Evolutionary conservation across 2,888 invertebrate genomes (phyloP).

Genomic region (Gerris lacustris): DNA sequence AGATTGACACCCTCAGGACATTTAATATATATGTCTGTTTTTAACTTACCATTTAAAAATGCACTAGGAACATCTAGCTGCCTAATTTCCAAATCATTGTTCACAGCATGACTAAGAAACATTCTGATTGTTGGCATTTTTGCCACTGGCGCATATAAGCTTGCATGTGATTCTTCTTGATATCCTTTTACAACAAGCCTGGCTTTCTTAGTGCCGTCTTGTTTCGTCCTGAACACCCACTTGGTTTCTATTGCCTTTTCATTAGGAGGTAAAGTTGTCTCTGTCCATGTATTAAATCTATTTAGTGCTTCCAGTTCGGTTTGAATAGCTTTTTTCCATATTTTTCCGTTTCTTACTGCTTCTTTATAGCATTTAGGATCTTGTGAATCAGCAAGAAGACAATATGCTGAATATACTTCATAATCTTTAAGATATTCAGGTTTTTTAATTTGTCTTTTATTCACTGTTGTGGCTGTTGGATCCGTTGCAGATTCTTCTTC

Average conservation of each 20-base stretch:
- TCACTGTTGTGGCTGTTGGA: background rate
- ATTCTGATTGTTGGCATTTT: constrained; percentile 19
- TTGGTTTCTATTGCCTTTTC: constrained; percentile 20
- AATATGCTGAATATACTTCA: constrained; percentile 20
- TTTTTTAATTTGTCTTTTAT: constrained; percentile 15
- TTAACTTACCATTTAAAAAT: constrained; percentile 20
- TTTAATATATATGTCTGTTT: constrained; percentile 20
- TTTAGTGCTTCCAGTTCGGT: constrained; percentile 16
- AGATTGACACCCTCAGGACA: constrained; percentile 23
- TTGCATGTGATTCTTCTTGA: constrained; percentile 13
- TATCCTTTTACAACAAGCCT: constrained; percentile 20
- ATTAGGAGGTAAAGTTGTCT: constrained; percentile 10
- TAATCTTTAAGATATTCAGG: constrained; percentile 17
- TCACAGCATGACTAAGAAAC: constrained; percentile 15
- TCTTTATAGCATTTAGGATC: constrained; percentile 9
- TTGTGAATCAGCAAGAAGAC: constrained; percentile 17
- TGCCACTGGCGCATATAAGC: constrained; percentile 19
- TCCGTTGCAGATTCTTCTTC: background rate
- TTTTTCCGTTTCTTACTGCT: background rate
- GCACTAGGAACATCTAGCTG: constrained; percentile 24
- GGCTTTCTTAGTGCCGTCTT: constrained; percentile 20
- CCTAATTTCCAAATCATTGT: constrained; percentile 13
- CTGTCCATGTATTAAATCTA: constrained; percentile 21
- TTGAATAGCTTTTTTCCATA: constrained; percentile 17
- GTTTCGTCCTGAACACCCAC: constrained; percentile 21